These are phyloP conservation scores for Engystomops pustulosus DNA, from an alignment of 2,113 vertebrate genomes.

Conservation along the genomic window DNA sequence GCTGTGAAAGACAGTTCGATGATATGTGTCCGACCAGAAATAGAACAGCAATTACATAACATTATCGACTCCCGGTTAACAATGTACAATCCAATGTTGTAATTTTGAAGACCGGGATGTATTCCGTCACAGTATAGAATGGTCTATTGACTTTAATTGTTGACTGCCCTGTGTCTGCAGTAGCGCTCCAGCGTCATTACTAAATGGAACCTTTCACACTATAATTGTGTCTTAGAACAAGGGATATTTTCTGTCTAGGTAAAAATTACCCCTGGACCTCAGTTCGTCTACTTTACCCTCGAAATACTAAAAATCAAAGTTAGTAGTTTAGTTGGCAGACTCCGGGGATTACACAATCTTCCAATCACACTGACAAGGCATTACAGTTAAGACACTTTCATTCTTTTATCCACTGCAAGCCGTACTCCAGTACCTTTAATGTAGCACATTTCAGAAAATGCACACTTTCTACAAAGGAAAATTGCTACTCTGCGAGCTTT, in stretches of 20 bases:
- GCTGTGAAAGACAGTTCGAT: background rate
- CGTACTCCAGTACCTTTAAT: constrained; percentile 8
- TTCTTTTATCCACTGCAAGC: constrained; percentile 31
- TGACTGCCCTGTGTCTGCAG: background rate
- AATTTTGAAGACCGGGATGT: background rate
- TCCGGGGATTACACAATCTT: constrained; percentile 42
- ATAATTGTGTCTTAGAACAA: constrained; percentile 18
- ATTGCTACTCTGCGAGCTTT: constrained; percentile 23
- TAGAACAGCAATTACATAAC: background rate
- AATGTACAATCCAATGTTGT: background rate
- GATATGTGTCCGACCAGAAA: background rate
- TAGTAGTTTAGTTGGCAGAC: constrained; percentile 1
- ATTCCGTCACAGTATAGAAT: constrained; percentile 8
- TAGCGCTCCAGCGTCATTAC: constrained; percentile 13
- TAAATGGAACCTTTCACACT: constrained; percentile 18
- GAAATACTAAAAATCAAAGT: constrained; percentile 44
- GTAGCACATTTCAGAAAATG: constrained; percentile 15
- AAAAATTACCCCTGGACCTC: constrained; percentile 11
- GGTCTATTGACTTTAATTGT: constrained; percentile 20
- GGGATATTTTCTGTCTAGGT: constrained; percentile 4
- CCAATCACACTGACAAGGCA: constrained; percentile 42
- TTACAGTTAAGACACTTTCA: constrained; percentile 9
- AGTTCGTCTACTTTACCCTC: background rate
- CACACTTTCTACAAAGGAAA: constrained; percentile 1
- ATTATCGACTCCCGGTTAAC: background rate